Conservation (phyloP, 2,888 invertebrate genomes). For the Himalopsyche japonica region DNA sequence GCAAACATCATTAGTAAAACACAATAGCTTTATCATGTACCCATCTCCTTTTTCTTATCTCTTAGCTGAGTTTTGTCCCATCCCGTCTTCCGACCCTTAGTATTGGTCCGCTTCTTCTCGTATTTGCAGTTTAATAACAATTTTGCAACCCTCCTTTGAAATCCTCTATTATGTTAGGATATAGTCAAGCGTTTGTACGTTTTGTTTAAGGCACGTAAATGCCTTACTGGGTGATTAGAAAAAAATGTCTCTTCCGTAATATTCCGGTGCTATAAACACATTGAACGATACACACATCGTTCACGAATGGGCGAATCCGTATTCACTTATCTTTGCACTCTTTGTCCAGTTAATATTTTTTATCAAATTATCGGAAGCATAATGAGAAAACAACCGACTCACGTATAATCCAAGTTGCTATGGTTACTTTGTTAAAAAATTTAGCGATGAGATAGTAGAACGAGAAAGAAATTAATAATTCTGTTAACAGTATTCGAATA, state of each 20-base stretch:
- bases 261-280: too few species aligned
- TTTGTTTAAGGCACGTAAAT: background rate
- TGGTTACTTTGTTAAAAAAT: too few species aligned
- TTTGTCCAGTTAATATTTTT: too few species aligned
- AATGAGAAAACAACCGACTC: too few species aligned
- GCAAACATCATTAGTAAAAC: slow-evolving; percentile 39
- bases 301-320: too few species aligned
- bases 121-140: slow-evolving; percentile 33
- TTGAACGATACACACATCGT: too few species aligned
- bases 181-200: background rate
- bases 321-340: too few species aligned
- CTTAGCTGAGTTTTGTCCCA: slow-evolving; percentile 18
- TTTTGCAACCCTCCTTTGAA: slow-evolving; percentile 15
- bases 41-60: slow-evolving; percentile 31
- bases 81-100: slow-evolving; percentile 1
- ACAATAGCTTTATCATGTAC: slow-evolving; percentile 38
- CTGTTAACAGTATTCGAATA: too few species aligned
- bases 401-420: too few species aligned
- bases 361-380: too few species aligned
- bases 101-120: background rate
- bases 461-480: too few species aligned
- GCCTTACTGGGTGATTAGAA: background rate
- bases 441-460: too few species aligned
- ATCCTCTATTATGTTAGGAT: background rate
- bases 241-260: background rate